Percentiles rank a stretch among this genome's conserved stretches.
Conservation (phyloP, 2,113 vertebrate species). For the Myotis lucifugus region DNA sequence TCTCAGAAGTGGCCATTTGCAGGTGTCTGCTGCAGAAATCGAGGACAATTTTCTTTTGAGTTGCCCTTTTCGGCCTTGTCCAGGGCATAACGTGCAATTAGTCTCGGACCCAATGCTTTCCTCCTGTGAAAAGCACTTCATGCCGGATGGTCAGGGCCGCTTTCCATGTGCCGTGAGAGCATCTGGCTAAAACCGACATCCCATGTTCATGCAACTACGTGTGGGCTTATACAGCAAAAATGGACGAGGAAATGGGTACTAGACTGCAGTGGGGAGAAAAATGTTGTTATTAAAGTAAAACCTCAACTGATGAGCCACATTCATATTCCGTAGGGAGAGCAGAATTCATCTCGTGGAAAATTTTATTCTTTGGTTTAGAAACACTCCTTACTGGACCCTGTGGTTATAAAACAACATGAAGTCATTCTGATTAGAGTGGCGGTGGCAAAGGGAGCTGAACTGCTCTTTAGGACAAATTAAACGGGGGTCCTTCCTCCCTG, state of each 20-base stretch:
- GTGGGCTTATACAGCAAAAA: constrained; percentile 45
- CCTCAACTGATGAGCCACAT: not conserved
- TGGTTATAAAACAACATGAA: not conserved
- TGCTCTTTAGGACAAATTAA: not conserved
- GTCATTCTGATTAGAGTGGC: not conserved
- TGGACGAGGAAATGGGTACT: not conserved
- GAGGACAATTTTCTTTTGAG: not conserved
- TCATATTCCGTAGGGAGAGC: constrained; percentile 21
- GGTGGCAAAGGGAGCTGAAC: not conserved
- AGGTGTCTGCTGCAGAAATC: not conserved
- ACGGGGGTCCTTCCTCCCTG: not conserved
- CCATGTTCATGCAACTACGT: not conserved
- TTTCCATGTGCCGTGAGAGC: not conserved
- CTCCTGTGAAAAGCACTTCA: not conserved
- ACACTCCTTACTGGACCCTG: not conserved
- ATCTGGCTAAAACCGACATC: constrained; percentile 51
- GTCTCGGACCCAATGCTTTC: not conserved
- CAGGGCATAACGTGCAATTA: not conserved
- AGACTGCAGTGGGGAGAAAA: constrained; percentile 36
- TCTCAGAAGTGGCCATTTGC: constrained; percentile 24
- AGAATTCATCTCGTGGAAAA: constrained; percentile 48
- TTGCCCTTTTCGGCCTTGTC: not conserved
- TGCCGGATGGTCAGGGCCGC: not conserved
- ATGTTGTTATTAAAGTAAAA: constrained; percentile 51
- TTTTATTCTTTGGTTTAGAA: constrained; percentile 49